Evolutionary conservation across 2,888 invertebrate species (phyloP).

Genomic region (Apotomis capreana): DNA sequence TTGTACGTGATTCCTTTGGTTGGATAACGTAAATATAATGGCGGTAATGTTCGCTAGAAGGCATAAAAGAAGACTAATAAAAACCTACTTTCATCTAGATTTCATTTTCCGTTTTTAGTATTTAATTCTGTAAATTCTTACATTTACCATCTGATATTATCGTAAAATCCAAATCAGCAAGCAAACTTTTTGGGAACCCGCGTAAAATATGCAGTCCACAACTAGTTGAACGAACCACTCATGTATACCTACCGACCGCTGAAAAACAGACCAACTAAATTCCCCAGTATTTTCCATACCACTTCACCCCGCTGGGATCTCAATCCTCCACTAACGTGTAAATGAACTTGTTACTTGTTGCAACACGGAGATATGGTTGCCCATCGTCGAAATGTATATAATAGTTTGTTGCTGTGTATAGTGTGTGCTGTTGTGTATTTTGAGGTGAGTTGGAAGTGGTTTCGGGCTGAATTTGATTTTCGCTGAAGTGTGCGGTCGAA

Average conservation of each 20-base stretch:
- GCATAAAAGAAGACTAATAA: slow-evolving; percentile 11
- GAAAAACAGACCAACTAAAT: slow-evolving; percentile 41
- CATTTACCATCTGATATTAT: neutral
- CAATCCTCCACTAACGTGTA: slow-evolving; percentile 62
- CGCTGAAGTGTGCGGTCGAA: slow-evolving; percentile 6
- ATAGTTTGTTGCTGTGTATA: too few relatives aligned
- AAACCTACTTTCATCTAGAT: neutral
- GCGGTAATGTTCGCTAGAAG: slow-evolving; percentile 36
- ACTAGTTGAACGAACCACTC: slow-evolving; percentile 24
- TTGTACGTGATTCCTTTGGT: slow-evolving; percentile 60
- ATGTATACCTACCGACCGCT: slow-evolving; percentile 22
- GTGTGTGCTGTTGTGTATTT: slow-evolving; percentile 21
- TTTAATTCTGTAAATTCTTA: neutral
- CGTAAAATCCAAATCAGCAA: slow-evolving; percentile 9
- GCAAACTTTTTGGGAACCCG: slow-evolving; percentile 3
- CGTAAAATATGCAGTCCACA: slow-evolving; percentile 31
- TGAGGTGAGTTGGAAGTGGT: slow-evolving; percentile 24
- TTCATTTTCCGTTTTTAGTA: neutral
- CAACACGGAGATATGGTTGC: slow-evolving; percentile 54
- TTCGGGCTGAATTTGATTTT: slow-evolving; percentile 29
- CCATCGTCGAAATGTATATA: slow-evolving; percentile 45
- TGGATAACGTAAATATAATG: slow-evolving; percentile 54
- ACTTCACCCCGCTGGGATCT: slow-evolving; percentile 60
- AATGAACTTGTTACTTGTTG: slow-evolving; percentile 67
- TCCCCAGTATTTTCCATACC: slow-evolving; percentile 53